These are phyloP conservation scores for Neostethus bicornis DNA, from an alignment of 2,797 vertebrate species.

Conservation along the genomic window DNA sequence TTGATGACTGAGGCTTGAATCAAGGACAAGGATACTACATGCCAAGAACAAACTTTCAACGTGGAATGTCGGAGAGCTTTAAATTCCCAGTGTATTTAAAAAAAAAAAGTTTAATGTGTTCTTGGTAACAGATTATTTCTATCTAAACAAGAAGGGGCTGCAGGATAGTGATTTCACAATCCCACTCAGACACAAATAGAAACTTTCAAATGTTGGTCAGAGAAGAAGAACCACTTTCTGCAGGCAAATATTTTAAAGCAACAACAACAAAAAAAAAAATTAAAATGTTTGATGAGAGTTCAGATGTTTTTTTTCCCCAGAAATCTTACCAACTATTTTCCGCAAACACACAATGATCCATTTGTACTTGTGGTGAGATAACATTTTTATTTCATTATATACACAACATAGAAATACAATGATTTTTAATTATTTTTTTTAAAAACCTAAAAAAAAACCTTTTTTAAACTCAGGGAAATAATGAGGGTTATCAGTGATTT, in stretches of 20 bases:
- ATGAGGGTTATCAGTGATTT: constrained; percentile 4
- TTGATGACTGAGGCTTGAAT: constrained; percentile 49
- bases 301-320: neutral
- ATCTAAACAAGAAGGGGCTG: constrained; percentile 7
- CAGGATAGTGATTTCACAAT: constrained; percentile 3
- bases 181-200: neutral
- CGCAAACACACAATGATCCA: neutral
- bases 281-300: neutral
- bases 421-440: no score
- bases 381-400: no score
- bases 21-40: constrained; percentile 41
- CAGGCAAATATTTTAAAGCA: neutral
- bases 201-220: constrained; percentile 1
- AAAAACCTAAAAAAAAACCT: neutral
- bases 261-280: no score
- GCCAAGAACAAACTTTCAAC: constrained; percentile 43
- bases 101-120: constrained; percentile 1
- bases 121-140: neutral
- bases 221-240: neutral
- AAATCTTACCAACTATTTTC: neutral
- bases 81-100: constrained; percentile 11
- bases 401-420: no score
- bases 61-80: constrained; percentile 29
- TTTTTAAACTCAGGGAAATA: constrained; percentile 12
- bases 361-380: no score